Conservation (phyloP, 2,797 vertebrate species). For the Thalassophryne amazonica region DNA sequence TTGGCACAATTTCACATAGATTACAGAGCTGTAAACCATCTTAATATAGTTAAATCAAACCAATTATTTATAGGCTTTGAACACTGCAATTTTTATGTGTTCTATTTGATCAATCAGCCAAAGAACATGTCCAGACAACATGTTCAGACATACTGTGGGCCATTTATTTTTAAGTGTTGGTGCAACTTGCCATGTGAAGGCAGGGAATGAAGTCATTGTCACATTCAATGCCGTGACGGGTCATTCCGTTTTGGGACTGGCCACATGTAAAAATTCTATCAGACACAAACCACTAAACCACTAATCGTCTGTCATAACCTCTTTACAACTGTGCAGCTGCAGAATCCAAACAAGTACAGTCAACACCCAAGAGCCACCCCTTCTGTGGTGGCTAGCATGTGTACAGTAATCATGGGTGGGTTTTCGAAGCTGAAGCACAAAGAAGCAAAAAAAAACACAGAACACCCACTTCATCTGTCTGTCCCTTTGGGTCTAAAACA, state of each 20-base stretch:
- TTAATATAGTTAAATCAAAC: no score
- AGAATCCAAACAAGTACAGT: constrained; percentile 31
- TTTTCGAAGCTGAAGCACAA: constrained; percentile 22
- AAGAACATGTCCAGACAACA: constrained; percentile 12
- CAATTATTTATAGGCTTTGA: no score
- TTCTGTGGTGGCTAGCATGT: constrained; percentile 49
- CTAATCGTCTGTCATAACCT: constrained; percentile 52
- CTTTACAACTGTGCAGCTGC: constrained; percentile 47
- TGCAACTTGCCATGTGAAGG: constrained; percentile 1
- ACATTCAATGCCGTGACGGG: constrained; percentile 18
- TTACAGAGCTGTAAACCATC: background rate
- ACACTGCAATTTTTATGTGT: no score
- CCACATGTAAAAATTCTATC: constrained; percentile 62
- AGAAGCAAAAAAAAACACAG: constrained; percentile 30
- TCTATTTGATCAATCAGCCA: background rate
- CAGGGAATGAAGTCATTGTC: background rate
- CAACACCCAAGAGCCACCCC: constrained; percentile 56
- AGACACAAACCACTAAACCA: constrained; percentile 47
- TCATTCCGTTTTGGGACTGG: constrained; percentile 48
- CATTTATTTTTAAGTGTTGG: background rate
- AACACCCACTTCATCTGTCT: constrained; percentile 47
- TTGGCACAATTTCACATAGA: constrained; percentile 4
- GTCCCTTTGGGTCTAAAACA: constrained; percentile 50
- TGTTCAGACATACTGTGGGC: background rate
- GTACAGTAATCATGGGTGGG: constrained; percentile 54